Conservation (phyloP, 2,113 vertebrate species). For the Procapra przewalskii region DNA sequence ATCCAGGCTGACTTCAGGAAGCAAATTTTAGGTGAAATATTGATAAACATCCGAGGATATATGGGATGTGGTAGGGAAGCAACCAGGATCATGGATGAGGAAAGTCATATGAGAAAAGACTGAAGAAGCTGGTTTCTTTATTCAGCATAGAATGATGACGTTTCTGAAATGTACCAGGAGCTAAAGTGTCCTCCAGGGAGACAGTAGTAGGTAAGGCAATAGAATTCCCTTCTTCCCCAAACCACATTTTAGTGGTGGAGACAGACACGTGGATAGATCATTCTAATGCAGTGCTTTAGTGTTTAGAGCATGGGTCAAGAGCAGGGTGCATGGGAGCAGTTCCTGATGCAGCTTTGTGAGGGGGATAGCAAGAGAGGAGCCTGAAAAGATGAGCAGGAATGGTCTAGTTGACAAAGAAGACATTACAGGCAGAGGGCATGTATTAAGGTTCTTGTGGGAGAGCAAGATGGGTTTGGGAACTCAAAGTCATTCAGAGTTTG, state of each 20-base stretch:
- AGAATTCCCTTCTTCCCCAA: background rate
- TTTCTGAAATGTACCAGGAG: background rate
- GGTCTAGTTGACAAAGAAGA: background rate
- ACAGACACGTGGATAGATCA: background rate
- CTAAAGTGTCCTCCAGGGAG: background rate
- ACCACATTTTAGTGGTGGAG: background rate
- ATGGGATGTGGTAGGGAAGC: background rate
- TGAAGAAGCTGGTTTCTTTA: background rate
- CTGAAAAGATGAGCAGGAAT: background rate
- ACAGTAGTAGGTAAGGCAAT: background rate
- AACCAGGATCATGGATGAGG: background rate
- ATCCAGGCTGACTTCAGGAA: background rate
- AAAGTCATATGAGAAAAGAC: background rate
- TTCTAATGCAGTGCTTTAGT: slow-evolving; percentile 18
- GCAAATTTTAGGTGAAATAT: background rate
- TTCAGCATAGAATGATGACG: background rate
- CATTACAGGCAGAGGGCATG: background rate
- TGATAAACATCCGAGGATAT: background rate
- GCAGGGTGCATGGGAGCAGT: background rate
- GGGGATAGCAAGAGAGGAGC: background rate
- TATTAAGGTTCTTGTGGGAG: background rate
- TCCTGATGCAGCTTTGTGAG: background rate
- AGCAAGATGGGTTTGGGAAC: background rate
- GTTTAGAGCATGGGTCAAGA: slow-evolving; percentile 34
- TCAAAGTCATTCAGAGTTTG: background rate